Conservation (phyloP, 2,888 invertebrate species). For the Acleris laterana region DNA sequence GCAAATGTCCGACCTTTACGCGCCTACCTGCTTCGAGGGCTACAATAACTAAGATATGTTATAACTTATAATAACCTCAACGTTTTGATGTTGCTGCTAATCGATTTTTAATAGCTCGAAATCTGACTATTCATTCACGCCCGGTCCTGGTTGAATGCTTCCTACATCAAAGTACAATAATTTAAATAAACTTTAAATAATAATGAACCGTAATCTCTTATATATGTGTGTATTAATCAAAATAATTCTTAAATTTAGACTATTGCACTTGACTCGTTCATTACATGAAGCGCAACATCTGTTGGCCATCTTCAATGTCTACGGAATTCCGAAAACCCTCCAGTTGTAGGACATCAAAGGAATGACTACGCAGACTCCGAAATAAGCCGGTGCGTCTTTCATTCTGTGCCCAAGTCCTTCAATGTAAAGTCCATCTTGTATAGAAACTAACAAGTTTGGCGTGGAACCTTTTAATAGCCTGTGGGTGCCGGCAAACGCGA, state of each 20-base stretch:
- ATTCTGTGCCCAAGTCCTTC: no score
- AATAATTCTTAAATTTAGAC: constrained; percentile 16
- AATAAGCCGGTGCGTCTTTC: constrained; percentile 32
- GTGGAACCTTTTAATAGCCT: constrained; percentile 27
- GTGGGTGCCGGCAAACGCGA: constrained; percentile 35
- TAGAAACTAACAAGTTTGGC: no score
- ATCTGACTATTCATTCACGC: not conserved
- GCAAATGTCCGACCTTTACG: constrained; percentile 50
- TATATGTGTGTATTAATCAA: not conserved
- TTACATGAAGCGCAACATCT: constrained; percentile 42
- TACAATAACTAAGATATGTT: constrained; percentile 20
- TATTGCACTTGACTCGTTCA: constrained; percentile 38
- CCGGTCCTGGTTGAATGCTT: not conserved
- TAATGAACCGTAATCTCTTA: no score
- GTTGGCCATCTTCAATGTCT: constrained; percentile 36
- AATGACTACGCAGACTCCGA: constrained; percentile 24
- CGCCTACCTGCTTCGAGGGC: constrained; percentile 48
- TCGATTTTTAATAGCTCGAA: constrained; percentile 20
- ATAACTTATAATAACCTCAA: no score
- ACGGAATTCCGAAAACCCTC: constrained; percentile 41
- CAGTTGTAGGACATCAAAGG: constrained; percentile 41
- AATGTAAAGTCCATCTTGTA: no score
- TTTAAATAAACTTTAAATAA: no score
- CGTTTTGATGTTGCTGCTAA: constrained; percentile 15
- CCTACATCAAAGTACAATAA: not conserved